Percentiles rank a stretch among this genome's conserved stretches.
phyloP scores from a whole-genome alignment of 2,797 vertebrate species.

The Cirrhinus molitorella region DNA sequence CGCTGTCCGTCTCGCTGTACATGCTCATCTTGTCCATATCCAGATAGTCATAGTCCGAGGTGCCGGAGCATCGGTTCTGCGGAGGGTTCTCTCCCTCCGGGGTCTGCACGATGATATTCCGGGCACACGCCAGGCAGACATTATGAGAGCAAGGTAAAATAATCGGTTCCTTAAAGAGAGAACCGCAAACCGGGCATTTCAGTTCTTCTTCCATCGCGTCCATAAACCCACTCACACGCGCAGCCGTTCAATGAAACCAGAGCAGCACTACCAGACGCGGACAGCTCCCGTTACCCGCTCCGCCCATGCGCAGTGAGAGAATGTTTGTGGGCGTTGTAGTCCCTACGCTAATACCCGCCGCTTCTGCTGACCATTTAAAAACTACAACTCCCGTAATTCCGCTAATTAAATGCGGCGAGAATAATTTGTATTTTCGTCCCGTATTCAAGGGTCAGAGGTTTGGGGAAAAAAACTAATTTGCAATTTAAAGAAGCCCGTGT shows the following conservation, averaged over 20 bases:
- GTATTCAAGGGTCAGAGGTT: neutral
- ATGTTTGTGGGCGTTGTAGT: conserved; percentile 57
- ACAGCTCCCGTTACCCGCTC: conserved; percentile 72
- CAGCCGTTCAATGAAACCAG: conserved; percentile 59
- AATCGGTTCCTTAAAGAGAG: conserved; percentile 92
- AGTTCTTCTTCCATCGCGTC: conserved; percentile 95
- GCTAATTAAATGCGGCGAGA: conserved; percentile 22
- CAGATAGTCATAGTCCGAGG: conserved; percentile 86
- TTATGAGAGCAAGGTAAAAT: conserved; percentile 96
- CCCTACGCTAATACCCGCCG: neutral
- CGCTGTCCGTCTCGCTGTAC: conserved; percentile 97
- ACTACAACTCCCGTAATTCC: conserved; percentile 62
- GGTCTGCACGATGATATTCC: conserved; percentile 94
- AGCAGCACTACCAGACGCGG: conserved; percentile 75
- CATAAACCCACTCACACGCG: conserved; percentile 55
- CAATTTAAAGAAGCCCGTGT: conserved; percentile 46
- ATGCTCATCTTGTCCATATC: conserved; percentile 96
- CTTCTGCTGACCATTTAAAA: conserved; percentile 4
- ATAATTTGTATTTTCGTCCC: conserved; percentile 40
- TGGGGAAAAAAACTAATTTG: conserved; percentile 40
- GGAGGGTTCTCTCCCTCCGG: conserved; percentile 90
- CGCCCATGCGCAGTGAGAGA: conserved; percentile 71
- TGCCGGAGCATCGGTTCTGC: conserved; percentile 81
- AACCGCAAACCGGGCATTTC: conserved; percentile 96
- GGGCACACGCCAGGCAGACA: conserved; percentile 91